Evolutionary conservation across 2,113 vertebrate species (phyloP).

Genomic region (Chaenogobius annularis): DNA sequence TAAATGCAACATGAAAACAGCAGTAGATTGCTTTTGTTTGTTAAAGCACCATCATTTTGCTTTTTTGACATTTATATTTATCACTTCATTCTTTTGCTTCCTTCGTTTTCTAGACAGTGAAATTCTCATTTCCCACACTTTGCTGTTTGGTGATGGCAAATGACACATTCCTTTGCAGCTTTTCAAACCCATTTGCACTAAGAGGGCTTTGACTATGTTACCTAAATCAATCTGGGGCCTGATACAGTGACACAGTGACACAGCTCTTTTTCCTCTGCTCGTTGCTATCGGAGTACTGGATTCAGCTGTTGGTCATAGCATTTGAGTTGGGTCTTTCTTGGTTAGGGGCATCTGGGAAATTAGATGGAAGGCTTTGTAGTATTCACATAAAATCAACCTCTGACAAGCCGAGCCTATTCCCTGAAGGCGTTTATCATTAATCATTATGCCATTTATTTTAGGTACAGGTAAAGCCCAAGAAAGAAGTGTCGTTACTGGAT

Average conservation of each 20-base stretch:
- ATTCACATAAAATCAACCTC: slow-evolving; percentile 33
- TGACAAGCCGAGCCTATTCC: slow-evolving; percentile 23
- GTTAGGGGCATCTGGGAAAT: slow-evolving; percentile 35
- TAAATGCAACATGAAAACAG: not conserved
- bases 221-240: slow-evolving; percentile 86
- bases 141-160: slow-evolving; percentile 82
- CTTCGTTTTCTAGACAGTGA: slow-evolving; percentile 82
- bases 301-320: slow-evolving; percentile 64
- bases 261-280: slow-evolving; percentile 69
- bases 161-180: slow-evolving; percentile 88
- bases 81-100: slow-evolving; percentile 35
- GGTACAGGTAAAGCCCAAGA: slow-evolving; percentile 78
- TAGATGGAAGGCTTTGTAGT: slow-evolving; percentile 43
- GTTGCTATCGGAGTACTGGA: slow-evolving; percentile 36
- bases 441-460: slow-evolving; percentile 60
- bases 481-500: slow-evolving; percentile 87
- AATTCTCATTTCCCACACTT: slow-evolving; percentile 95
- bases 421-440: not conserved
- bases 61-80: slow-evolving; percentile 26
- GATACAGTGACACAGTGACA: slow-evolving; percentile 82
- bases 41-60: slow-evolving; percentile 61
- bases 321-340: slow-evolving; percentile 23
- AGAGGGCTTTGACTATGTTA: slow-evolving; percentile 90
- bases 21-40: not conserved
- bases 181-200: slow-evolving; percentile 84